phyloP scores from a whole-genome alignment of 1,140 invertebrate genomes.

The Periplaneta americana region DNA sequence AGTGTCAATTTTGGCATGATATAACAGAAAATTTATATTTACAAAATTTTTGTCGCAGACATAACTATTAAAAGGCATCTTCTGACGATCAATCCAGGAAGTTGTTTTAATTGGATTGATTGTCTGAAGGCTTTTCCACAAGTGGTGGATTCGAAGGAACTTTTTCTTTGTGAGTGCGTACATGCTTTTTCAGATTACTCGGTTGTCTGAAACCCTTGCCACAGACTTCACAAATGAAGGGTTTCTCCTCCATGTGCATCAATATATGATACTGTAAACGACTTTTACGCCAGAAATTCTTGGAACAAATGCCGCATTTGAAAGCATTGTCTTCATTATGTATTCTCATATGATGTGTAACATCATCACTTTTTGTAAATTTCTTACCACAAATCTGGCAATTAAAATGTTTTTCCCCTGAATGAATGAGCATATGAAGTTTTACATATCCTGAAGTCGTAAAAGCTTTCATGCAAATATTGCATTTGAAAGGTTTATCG shows the following conservation, averaged over 20 bases:
- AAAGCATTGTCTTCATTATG: background rate
- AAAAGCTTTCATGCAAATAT: too few species aligned
- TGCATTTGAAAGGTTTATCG: too few species aligned
- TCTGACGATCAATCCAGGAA: too few species aligned
- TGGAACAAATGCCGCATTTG: background rate
- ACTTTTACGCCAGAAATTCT: background rate
- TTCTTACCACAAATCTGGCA: background rate
- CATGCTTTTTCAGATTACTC: background rate
- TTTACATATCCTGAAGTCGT: too few species aligned
- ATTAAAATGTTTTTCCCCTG: background rate
- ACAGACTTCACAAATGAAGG: background rate
- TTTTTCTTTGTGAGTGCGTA: background rate
- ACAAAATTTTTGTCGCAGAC: too few species aligned
- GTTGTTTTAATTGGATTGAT: too few species aligned
- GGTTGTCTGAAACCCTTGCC: background rate
- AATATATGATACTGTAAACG: background rate
- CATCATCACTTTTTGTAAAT: background rate
- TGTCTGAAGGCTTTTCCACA: too few species aligned
- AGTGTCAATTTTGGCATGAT: too few species aligned
- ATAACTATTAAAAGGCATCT: too few species aligned
- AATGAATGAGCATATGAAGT: background rate
- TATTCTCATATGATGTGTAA: background rate
- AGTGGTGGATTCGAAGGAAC: background rate
- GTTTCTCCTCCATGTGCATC: background rate
- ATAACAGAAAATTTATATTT: too few species aligned